Percentiles rank a stretch among this genome's conserved stretches.
Evolutionary conservation across 1,140 invertebrate genomes (phyloP).

Genomic region (Cydia strobilella): DNA sequence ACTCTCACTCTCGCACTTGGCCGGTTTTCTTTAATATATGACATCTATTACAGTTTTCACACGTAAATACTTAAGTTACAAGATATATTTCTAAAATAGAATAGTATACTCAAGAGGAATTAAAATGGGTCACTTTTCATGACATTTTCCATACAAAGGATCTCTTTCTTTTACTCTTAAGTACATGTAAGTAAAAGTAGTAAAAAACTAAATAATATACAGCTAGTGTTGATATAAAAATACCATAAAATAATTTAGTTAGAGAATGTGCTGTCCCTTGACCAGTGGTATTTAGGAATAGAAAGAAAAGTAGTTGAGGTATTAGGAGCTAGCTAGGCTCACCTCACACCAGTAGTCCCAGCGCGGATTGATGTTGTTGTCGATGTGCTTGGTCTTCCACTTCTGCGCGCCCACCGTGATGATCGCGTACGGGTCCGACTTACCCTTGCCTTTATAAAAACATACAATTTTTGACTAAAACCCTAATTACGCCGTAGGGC

Average conservation of each 20-base stretch:
- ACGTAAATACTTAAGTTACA: neutral
- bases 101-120: neutral
- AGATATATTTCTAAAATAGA: neutral
- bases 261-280: conserved; percentile 40
- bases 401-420: conserved; percentile 93
- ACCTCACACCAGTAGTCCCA: conserved; percentile 98
- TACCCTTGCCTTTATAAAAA: conserved; percentile 85
- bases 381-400: conserved; percentile 93
- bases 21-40: too few species aligned
- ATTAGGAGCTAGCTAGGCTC: conserved; percentile 68
- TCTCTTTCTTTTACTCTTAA: neutral
- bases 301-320: conserved; percentile 20
- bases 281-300: conserved; percentile 38
- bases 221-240: conserved; percentile 18
- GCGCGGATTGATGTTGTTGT: conserved; percentile 95
- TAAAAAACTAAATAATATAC: neutral
- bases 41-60: too few species aligned
- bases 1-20: too few species aligned
- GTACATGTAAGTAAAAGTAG: neutral
- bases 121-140: neutral
- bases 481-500: too few species aligned
- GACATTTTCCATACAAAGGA: neutral
- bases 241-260: neutral
- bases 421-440: conserved; percentile 97
- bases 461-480: conserved; percentile 27